phyloP scores from a whole-genome alignment of 2,888 invertebrate species.

The Hedychridium roseum region DNA sequence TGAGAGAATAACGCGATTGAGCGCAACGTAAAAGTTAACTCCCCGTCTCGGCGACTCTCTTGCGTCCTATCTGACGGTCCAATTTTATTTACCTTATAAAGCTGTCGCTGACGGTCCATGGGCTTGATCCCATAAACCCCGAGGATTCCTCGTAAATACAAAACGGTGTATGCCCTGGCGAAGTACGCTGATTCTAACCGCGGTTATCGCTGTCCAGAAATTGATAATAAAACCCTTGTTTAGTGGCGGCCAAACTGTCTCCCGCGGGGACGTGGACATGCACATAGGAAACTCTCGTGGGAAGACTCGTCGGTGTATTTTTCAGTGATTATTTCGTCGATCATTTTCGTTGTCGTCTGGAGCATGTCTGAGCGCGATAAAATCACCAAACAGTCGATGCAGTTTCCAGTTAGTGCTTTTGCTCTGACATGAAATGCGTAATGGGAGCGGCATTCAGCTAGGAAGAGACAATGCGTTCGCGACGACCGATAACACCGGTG shows the following conservation, averaged over 20 bases:
- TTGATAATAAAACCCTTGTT: constrained; percentile 10
- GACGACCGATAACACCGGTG: constrained; percentile 36
- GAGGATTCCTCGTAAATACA: constrained; percentile 14
- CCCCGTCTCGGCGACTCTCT: background rate
- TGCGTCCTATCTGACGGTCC: background rate
- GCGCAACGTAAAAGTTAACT: background rate
- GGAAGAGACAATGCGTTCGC: constrained; percentile 35
- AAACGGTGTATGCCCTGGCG: constrained; percentile 1
- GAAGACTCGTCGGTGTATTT: constrained; percentile 10
- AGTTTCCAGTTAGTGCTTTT: constrained; percentile 34
- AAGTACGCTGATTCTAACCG: background rate
- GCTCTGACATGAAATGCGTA: constrained; percentile 37
- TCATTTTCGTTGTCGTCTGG: no score
- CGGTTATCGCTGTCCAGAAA: constrained; percentile 5
- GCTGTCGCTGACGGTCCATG: background rate
- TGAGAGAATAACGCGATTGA: no score
- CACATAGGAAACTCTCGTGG: no score
- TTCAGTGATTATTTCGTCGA: background rate
- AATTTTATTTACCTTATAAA: constrained; percentile 7
- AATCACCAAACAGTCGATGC: constrained; percentile 17
- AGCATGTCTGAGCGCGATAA: no score
- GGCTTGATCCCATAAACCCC: constrained; percentile 8
- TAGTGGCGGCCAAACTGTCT: no score
- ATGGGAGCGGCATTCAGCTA: constrained; percentile 26
- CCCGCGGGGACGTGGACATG: no score